Evolutionary conservation across 2,888 invertebrate genomes (phyloP).

Genomic region (Melinopterus prodromus): DNA sequence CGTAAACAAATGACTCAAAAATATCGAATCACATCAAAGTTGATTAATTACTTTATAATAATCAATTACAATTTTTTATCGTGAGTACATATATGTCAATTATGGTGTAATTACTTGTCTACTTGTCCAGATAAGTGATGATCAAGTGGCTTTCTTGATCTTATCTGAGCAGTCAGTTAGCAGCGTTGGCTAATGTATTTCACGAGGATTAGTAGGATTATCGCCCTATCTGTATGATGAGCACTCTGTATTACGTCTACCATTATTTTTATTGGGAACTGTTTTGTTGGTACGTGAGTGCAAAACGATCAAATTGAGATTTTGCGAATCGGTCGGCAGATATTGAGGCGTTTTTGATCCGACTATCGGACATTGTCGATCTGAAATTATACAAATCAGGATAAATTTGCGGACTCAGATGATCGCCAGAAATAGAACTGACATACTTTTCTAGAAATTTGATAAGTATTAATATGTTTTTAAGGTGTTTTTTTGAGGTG

Average conservation of each 20-base stretch:
- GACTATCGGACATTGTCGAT: not conserved
- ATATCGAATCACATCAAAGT: conserved; percentile 8
- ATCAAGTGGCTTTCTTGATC: conserved; percentile 37
- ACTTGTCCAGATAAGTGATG: conserved; percentile 37
- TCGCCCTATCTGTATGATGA: not conserved
- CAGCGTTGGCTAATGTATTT: conserved; percentile 15
- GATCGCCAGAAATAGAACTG: not conserved
- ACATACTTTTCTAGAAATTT: not conserved
- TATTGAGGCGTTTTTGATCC: not conserved
- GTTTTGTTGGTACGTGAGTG: not conserved
- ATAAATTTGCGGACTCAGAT: not conserved
- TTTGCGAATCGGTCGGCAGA: not conserved
- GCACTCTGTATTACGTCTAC: not conserved
- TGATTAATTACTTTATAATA: conserved; percentile 39
- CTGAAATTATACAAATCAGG: not conserved
- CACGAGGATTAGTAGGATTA: not conserved
- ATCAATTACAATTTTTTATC: conserved; percentile 36
- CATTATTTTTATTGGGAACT: not conserved
- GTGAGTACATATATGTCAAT: conserved; percentile 38
- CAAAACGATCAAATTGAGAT: not conserved
- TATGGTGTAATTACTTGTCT: conserved; percentile 40
- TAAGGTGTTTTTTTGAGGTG: no score
- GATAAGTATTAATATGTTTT: no score
- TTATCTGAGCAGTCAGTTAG: conserved; percentile 21
- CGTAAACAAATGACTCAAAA: not conserved